Evolutionary conservation across 2,797 vertebrate species (phyloP).

Genomic region (Chromis chromis): DNA sequence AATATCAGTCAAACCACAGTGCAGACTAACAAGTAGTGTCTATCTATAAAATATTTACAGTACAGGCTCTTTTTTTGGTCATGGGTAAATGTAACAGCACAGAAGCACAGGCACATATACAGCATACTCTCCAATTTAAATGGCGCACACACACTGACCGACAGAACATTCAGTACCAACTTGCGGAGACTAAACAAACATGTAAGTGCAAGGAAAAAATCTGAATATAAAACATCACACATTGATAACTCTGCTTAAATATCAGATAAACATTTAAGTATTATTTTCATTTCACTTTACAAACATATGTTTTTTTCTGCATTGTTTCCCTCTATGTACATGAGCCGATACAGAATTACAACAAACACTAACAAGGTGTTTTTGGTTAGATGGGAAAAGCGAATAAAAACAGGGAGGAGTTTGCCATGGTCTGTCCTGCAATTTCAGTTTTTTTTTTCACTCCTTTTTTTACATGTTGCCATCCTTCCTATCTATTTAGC

Average conservation of each 20-base stretch:
- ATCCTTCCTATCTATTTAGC: conserved; percentile 1
- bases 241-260: conserved; percentile 90
- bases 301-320: conserved; percentile 76
- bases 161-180: conserved; percentile 89
- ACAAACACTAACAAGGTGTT: conserved; percentile 81
- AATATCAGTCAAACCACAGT: conserved; percentile 67
- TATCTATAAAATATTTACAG: conserved; percentile 88
- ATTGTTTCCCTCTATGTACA: conserved; percentile 87
- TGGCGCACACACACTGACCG: conserved; percentile 85
- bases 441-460: neutral
- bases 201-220: conserved; percentile 92
- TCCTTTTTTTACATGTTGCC: neutral
- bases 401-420: conserved; percentile 60
- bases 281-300: conserved; percentile 82
- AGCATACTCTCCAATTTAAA: conserved; percentile 86
- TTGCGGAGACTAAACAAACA: conserved; percentile 83
- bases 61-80: conserved; percentile 88
- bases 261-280: conserved; percentile 92
- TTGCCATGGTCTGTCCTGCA: conserved; percentile 63
- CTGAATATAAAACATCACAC: conserved; percentile 91
- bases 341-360: conserved; percentile 86
- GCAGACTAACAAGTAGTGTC: conserved; percentile 70
- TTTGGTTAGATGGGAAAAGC: conserved; percentile 84
- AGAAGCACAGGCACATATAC: conserved; percentile 82
- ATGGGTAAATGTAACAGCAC: conserved; percentile 83